Conservation (phyloP, 2,888 invertebrate species). For the Ctenicera cuprea region DNA sequence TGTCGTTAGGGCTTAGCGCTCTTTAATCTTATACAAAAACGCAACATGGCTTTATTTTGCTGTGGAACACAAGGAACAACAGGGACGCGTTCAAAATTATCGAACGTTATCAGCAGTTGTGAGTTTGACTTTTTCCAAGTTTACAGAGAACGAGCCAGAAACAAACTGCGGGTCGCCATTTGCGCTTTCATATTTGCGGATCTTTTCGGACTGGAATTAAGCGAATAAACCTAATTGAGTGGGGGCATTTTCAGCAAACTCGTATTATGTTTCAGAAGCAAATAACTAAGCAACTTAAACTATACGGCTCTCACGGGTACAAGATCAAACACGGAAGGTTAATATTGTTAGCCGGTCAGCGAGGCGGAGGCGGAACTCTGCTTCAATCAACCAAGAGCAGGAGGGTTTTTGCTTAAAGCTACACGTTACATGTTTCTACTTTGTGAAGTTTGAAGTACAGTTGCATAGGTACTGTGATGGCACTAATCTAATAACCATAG, state of each 20-base stretch:
- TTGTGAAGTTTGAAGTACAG: slow-evolving; percentile 11
- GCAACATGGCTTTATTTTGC: background rate
- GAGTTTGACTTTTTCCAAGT: background rate
- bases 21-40: slow-evolving; percentile 29
- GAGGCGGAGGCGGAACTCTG: slow-evolving; percentile 43
- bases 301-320: slow-evolving; percentile 32
- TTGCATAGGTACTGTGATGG: background rate
- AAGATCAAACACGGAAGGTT: slow-evolving; percentile 52
- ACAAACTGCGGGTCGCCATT: background rate
- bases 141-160: background rate
- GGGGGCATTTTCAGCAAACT: slow-evolving; percentile 3
- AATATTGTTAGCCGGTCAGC: slow-evolving; percentile 49
- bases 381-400: slow-evolving; percentile 53
- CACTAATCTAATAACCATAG: background rate
- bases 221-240: slow-evolving; percentile 20
- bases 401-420: slow-evolving; percentile 35
- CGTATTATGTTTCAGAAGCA: slow-evolving; percentile 23
- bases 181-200: background rate
- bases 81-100: background rate
- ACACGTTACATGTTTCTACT: slow-evolving; percentile 21
- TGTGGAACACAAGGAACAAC: too few species aligned
- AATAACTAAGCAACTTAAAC: slow-evolving; percentile 30
- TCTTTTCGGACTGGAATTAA: background rate
- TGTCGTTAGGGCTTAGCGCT: slow-evolving; percentile 21
- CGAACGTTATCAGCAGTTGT: background rate